These are phyloP conservation scores for Gavialis gangeticus DNA, from an alignment of 2,113 vertebrate species.

Conservation along the genomic window DNA sequence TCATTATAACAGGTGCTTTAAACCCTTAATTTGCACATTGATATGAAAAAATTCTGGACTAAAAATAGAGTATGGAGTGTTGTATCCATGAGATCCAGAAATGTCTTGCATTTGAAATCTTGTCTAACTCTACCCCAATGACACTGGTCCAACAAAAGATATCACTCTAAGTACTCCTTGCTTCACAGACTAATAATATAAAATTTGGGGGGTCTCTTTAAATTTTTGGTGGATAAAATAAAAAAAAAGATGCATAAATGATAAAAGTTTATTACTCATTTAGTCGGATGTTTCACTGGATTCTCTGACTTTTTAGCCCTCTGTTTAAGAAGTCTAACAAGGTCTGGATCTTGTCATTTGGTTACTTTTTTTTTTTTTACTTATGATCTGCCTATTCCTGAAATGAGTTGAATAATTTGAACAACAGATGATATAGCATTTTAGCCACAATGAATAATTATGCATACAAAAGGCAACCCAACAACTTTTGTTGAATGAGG, in stretches of 20 bases:
- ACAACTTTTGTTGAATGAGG: not conserved
- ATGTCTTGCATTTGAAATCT: too few species aligned
- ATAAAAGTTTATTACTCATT: not conserved
- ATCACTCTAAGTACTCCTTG: too few species aligned
- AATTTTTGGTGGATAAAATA: fast-evolving
- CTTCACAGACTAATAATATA: not conserved
- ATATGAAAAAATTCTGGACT: not conserved
- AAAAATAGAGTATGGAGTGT: too few species aligned
- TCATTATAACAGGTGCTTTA: not conserved
- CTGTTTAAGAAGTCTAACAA: not conserved
- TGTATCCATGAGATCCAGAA: too few species aligned
- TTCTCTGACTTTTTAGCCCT: not conserved
- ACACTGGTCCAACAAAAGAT: too few species aligned
- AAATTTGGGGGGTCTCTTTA: not conserved
- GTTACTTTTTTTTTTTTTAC: not conserved
- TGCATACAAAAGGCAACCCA: fast-evolving
- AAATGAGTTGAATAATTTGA: not conserved
- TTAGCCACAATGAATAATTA: not conserved
- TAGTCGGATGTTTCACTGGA: not conserved
- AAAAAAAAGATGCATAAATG: not conserved
- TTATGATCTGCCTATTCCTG: not conserved
- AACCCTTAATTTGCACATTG: not conserved
- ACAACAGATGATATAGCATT: not conserved
- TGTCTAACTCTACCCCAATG: too few species aligned
- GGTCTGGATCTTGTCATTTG: fast-evolving